Evolutionary conservation across 2,113 vertebrate species (phyloP).

Genomic region (Notarius quadriscutis): DNA sequence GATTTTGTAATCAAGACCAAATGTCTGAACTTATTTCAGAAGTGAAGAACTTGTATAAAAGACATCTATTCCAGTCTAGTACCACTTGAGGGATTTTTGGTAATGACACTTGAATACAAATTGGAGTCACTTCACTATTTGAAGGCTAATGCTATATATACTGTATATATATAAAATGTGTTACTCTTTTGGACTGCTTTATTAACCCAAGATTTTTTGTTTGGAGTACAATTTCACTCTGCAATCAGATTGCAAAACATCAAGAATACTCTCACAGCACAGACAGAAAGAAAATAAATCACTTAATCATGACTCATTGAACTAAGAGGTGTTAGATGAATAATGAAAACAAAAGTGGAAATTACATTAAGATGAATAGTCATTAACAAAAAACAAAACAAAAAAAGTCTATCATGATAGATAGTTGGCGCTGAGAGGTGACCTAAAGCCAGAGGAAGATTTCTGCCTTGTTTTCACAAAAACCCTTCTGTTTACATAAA

Average conservation of each 20-base stretch:
- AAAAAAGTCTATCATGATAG: background rate
- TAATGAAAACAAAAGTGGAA: slow-evolving; percentile 18
- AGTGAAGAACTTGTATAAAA: background rate
- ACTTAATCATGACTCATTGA: slow-evolving; percentile 11
- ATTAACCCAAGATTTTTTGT: slow-evolving; percentile 22
- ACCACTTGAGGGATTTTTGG: slow-evolving; percentile 19
- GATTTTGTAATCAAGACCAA: slow-evolving; percentile 1
- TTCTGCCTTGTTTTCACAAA: background rate
- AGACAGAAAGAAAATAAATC: slow-evolving; percentile 20
- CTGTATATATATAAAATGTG: too few relatives aligned
- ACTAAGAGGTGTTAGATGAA: slow-evolving; percentile 4
- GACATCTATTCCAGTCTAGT: background rate
- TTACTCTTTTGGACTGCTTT: too few relatives aligned
- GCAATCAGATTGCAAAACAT: slow-evolving; percentile 25
- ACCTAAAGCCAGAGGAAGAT: background rate
- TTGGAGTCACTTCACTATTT: slow-evolving; percentile 9
- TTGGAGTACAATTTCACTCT: slow-evolving; percentile 25
- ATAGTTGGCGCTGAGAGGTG: background rate
- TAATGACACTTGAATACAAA: slow-evolving; percentile 11
- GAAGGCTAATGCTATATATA: background rate
- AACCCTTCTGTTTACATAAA: background rate
- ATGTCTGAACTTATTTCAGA: background rate
- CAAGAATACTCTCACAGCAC: slow-evolving; percentile 18
- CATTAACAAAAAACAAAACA: background rate
- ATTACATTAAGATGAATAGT: slow-evolving; percentile 6